These are phyloP conservation scores for Phataginus tricuspis DNA, from an alignment of 2,797 vertebrate species.

Conservation along the genomic window DNA sequence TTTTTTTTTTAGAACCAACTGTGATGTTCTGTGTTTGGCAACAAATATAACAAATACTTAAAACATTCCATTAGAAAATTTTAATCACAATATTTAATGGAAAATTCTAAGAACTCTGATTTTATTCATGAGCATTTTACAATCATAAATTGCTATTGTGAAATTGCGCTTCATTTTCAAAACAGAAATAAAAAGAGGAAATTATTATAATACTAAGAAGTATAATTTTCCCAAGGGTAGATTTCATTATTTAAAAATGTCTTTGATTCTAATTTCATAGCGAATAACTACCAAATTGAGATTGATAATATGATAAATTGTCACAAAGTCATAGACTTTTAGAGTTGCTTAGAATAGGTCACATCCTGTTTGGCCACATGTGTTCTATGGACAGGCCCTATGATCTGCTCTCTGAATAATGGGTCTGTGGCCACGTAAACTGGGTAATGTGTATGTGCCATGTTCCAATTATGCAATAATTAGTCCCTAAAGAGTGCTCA, in stretches of 20 bases:
- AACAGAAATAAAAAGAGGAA: neutral
- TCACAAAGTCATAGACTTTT: conserved; percentile 1
- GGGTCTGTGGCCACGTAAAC: neutral
- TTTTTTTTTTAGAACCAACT: neutral
- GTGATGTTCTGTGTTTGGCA: neutral
- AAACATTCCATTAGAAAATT: neutral
- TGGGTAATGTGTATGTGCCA: neutral
- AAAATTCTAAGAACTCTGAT: neutral
- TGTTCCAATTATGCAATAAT: neutral
- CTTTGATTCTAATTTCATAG: neutral
- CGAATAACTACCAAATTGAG: neutral
- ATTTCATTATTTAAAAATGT: conserved; percentile 33
- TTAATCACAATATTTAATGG: neutral
- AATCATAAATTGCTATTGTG: neutral
- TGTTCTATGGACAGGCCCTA: neutral
- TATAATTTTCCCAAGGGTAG: neutral
- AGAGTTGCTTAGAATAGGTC: neutral
- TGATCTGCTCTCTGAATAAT: neutral
- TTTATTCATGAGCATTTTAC: neutral
- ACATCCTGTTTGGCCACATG: neutral
- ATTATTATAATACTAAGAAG: neutral
- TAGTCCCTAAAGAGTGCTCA: neutral
- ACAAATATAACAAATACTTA: neutral
- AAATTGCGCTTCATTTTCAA: neutral
- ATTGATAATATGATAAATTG: conserved; percentile 21